Evolutionary conservation across 1,140 invertebrate species (phyloP).

Genomic region (Tigriopus japonicus): DNA sequence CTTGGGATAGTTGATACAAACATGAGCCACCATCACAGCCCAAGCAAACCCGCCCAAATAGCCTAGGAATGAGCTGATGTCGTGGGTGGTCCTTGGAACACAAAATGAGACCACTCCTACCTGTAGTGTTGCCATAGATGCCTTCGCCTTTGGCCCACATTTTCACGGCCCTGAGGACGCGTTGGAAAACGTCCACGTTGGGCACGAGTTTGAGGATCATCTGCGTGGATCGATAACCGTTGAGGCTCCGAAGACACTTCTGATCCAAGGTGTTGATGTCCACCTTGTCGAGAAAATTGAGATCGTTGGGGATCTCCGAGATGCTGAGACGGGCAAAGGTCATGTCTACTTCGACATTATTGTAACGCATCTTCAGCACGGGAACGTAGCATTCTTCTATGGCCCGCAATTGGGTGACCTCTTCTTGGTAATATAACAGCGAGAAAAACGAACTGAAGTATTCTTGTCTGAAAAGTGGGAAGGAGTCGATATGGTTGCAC

Average conservation of each 20-base stretch:
- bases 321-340: constrained; percentile 2
- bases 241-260: constrained; percentile 8
- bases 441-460: constrained; percentile 7
- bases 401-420: constrained; percentile 5
- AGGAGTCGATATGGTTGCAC: too few species aligned
- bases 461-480: neutral
- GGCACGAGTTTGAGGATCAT: constrained; percentile 5
- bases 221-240: constrained; percentile 6
- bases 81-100: too few species aligned
- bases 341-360: constrained; percentile 7
- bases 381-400: constrained; percentile 12
- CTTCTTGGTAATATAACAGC: neutral
- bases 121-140: constrained; percentile 9
- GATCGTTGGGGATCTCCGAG: constrained; percentile 1
- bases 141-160: constrained; percentile 11
- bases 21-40: constrained; percentile 10
- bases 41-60: constrained; percentile 13
- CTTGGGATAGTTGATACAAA: constrained; percentile 7
- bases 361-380: constrained; percentile 2
- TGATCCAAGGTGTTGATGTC: neutral
- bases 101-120: too few species aligned
- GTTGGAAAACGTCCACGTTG: neutral
- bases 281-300: neutral
- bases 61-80: neutral
- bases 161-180: constrained; percentile 1